A percentile compares a stretch with the other conserved stretches of the same genome.
Conservation (phyloP, 2,888 invertebrate genomes). For the Anthrax anthrax region DNA sequence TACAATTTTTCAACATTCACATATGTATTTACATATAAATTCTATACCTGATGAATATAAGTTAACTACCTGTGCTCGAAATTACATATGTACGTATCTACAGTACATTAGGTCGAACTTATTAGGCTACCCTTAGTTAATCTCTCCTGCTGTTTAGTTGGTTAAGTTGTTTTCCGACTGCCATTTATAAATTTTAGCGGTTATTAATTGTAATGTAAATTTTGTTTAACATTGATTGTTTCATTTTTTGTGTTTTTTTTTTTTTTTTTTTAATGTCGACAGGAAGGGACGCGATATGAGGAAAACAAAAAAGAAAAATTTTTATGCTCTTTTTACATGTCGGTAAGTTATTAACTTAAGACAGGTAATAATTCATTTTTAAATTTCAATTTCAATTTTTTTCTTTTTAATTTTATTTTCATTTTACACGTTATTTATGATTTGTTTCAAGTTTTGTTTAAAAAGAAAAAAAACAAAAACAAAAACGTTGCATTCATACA, state of each 20-base stretch:
- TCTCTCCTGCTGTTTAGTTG: neutral
- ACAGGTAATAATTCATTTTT: constrained; percentile 12
- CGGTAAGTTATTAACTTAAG: constrained; percentile 13
- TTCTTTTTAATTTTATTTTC: too few species aligned
- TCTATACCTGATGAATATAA: too few species aligned
- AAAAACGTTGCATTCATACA: too few species aligned
- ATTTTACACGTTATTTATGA: neutral
- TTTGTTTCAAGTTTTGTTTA: neutral
- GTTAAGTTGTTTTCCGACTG: neutral
- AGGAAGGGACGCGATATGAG: constrained; percentile 9
- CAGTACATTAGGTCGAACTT: too few species aligned
- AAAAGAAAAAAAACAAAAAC: too few species aligned
- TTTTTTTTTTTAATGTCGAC: constrained; percentile 1
- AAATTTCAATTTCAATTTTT: too few species aligned
- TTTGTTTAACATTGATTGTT: constrained; percentile 11
- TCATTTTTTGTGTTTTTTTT: too few species aligned
- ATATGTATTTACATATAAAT: too few species aligned
- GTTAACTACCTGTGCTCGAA: too few species aligned
- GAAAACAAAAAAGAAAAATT: constrained; percentile 3
- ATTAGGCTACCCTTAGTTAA: neutral
- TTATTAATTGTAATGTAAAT: constrained; percentile 13
- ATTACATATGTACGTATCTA: too few species aligned
- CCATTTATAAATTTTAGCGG: neutral
- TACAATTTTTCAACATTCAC: too few species aligned
- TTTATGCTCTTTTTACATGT: constrained; percentile 13